Conservation (phyloP, 2,888 invertebrate genomes). For the Harpalus rubripes region DNA sequence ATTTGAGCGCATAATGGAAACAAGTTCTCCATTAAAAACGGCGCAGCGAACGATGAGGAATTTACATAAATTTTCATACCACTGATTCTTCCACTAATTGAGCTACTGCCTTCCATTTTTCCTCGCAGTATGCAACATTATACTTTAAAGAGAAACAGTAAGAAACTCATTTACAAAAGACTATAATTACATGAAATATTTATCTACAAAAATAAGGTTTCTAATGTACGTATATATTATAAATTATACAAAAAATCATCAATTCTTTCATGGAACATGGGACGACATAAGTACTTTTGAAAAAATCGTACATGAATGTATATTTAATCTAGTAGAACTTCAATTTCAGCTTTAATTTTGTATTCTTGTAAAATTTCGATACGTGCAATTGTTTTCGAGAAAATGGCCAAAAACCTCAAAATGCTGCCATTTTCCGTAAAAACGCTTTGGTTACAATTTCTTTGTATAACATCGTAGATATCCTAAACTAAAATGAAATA, state of each 20-base stretch:
- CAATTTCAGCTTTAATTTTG: no score
- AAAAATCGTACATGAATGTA: no score
- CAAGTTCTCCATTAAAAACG: slow-evolving; percentile 43
- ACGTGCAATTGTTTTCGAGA: no score
- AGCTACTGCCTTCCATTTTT: slow-evolving; percentile 31
- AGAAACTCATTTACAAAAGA: background rate
- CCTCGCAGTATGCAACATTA: slow-evolving; percentile 4
- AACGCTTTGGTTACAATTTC: no score
- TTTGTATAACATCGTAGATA: no score
- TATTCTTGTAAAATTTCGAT: no score
- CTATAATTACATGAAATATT: background rate
- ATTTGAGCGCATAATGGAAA: slow-evolving; percentile 38
- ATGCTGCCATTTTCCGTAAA: no score
- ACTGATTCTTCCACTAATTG: slow-evolving; percentile 47
- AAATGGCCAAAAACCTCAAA: no score
- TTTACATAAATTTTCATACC: slow-evolving; percentile 48
- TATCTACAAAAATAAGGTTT: background rate
- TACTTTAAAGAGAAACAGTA: background rate
- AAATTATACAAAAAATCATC: background rate
- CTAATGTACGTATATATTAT: background rate
- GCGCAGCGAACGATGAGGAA: slow-evolving; percentile 17
- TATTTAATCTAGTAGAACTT: no score
- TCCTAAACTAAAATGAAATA: no score
- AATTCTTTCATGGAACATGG: no score
- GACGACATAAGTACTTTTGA: no score